Base-by-base conservation (phyloP, 1,140 invertebrate genomes). In the Drosophila gunungcola region DNA sequence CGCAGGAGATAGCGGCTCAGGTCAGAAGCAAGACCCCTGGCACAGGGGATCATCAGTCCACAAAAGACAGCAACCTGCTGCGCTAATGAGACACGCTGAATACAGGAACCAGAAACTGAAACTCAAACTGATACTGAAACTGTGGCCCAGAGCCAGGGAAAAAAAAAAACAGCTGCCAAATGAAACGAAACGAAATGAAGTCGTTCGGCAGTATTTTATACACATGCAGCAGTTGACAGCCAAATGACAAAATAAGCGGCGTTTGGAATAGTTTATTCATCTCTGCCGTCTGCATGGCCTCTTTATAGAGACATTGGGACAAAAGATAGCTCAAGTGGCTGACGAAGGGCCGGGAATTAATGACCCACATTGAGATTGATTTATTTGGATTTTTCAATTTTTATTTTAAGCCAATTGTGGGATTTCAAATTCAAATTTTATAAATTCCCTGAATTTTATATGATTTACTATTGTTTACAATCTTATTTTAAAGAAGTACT, bases 221-320 rank as follows among this genome's bases (percentile, higher is more conserved):
- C 57, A 54, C 56, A 63, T 36, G 55, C 67, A 68, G 55, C 79
- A 77, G 83, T 88, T 86, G 83, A 88, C 83, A 86, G 83, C 65
- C 84, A 83, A 88, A 88, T 86, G 83, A 86, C 83, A 86, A 88
- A 88, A 86, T 86, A 88, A 65, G 83, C 83, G 67, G 72, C 72
- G 76, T 77, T 80, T 88, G 63, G 74, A 81, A 83, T 88, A 77
- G 41, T 84, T 80, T 84, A 67, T 67, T 78, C 43, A 74, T 78
- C 36, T 68, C 49, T 1, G 1, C 48, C 25, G 55, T 4, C 54
- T 6, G 12, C 2, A 21, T 53, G 34, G 36, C 58, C 51, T 21
- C 52, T 57, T 63, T 67, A 64, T 45, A 32, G 61, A 21, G 25
- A 29, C 29, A 32, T 32, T 32, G n/a, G 43, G n/a, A 72, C 67